These are phyloP conservation scores for Sesamia inferens DNA, from an alignment of 2,888 invertebrate species.

Conservation along the genomic window DNA sequence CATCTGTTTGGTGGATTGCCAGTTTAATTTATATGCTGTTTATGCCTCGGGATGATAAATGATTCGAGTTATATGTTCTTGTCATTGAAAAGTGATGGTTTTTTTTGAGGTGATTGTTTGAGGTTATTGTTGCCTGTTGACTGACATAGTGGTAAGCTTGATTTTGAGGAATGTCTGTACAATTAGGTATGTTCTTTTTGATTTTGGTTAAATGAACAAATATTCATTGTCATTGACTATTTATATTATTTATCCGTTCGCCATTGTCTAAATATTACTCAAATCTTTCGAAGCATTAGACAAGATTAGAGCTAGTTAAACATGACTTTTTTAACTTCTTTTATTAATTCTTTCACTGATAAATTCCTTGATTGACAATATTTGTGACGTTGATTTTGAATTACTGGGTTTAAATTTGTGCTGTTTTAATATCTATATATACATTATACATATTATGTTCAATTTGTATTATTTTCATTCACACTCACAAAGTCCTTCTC, in stretches of 20 bases:
- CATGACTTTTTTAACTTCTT: neutral
- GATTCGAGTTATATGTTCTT: slow-evolving; percentile 78
- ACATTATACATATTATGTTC: neutral
- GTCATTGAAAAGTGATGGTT: slow-evolving; percentile 71
- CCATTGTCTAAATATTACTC: neutral
- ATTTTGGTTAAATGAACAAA: neutral
- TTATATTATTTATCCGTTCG: neutral
- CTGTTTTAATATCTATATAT: neutral
- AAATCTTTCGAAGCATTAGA: neutral
- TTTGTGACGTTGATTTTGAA: neutral
- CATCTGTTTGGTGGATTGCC: slow-evolving; percentile 73
- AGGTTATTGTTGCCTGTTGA: slow-evolving; percentile 14
- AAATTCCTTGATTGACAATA: too few relatives aligned
- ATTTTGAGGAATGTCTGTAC: slow-evolving; percentile 5
- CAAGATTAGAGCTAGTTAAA: neutral
- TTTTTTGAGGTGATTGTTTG: slow-evolving; percentile 53
- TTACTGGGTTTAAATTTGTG: neutral
- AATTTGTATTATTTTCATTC: neutral
- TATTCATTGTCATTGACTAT: neutral
- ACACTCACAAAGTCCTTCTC: slow-evolving; percentile 16
- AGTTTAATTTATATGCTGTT: slow-evolving; percentile 78
- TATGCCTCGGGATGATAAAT: slow-evolving; percentile 74
- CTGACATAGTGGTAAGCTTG: slow-evolving; percentile 15
- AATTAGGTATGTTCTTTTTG: neutral
- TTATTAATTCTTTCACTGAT: neutral